Evolutionary conservation across 2,113 vertebrate genomes (phyloP).

Genomic region (Gasterosteus aculeatus): DNA sequence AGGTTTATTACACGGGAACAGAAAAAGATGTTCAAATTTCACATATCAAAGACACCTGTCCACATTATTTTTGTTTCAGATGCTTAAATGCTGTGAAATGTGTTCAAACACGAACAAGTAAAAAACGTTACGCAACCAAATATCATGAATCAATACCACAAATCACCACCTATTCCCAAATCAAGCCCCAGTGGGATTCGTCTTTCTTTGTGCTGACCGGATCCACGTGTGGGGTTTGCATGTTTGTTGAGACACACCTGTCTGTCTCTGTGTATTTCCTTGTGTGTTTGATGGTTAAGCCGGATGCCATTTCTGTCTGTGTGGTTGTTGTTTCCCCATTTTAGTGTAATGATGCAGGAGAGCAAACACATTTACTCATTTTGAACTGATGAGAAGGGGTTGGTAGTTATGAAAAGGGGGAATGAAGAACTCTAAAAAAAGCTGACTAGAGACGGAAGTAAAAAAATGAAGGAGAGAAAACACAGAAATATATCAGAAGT

Average conservation of each 20-base stretch:
- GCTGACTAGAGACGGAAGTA: too few relatives aligned
- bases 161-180: not conserved
- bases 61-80: not conserved
- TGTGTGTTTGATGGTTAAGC: not conserved
- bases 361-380: too few relatives aligned
- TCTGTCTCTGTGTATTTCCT: not conserved
- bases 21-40: not conserved
- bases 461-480: not conserved
- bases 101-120: not conserved
- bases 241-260: conserved; percentile 18
- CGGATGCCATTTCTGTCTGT: not conserved
- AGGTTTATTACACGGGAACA: not conserved
- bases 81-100: not conserved
- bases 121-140: not conserved
- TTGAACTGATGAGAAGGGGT: too few relatives aligned
- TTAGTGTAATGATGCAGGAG: not conserved
- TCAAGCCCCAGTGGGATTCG: not conserved
- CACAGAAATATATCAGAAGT: too few relatives aligned
- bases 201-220: not conserved
- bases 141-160: not conserved
- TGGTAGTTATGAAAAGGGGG: too few relatives aligned
- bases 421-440: too few relatives aligned
- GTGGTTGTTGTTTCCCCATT: conserved; percentile 33
- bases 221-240: not conserved
- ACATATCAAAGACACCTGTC: not conserved